phyloP scores from a whole-genome alignment of 2,113 vertebrate genomes.

The Pangasianodon hypophthalmus region DNA sequence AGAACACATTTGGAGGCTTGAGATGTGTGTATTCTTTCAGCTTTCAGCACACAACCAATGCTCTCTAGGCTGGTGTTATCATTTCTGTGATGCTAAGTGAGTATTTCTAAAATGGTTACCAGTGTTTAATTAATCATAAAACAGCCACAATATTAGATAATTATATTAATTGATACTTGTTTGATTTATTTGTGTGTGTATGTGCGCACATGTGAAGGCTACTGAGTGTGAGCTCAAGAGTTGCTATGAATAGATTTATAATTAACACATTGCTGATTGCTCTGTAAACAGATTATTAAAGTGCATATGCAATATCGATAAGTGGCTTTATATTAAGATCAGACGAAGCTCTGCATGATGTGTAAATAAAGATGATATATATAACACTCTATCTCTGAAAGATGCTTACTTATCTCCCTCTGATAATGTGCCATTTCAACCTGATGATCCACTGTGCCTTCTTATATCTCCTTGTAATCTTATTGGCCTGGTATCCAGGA shows the following conservation, averaged over 20 bases:
- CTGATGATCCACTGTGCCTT: constrained; percentile 70
- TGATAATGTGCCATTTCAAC: constrained; percentile 69
- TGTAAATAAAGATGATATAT: constrained; percentile 44
- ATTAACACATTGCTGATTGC: not conserved
- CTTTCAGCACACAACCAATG: not conserved
- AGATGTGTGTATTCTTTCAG: not conserved
- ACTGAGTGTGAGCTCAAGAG: not conserved
- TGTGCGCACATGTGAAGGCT: not conserved
- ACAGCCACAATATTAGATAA: constrained; percentile 17
- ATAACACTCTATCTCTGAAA: constrained; percentile 33
- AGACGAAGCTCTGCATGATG: constrained; percentile 64
- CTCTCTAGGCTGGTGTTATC: not conserved
- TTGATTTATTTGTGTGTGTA: not conserved
- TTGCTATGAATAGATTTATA: not conserved
- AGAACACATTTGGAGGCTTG: constrained; percentile 29
- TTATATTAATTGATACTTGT: not conserved
- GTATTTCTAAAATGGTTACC: constrained; percentile 6
- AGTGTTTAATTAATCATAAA: constrained; percentile 4
- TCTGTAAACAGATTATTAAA: constrained; percentile 28
- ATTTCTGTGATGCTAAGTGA: constrained; percentile 19
- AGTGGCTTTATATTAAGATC: constrained; percentile 52
- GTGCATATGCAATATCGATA: constrained; percentile 14
- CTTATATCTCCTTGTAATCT: constrained; percentile 65
- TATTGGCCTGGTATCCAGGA: constrained; percentile 77
- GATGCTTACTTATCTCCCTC: constrained; percentile 12